Evolutionary conservation across 2,113 vertebrate species (phyloP), one percentile per base, ranked within the genome.

Genomic region (Cyprinodon variegatus): DNA sequence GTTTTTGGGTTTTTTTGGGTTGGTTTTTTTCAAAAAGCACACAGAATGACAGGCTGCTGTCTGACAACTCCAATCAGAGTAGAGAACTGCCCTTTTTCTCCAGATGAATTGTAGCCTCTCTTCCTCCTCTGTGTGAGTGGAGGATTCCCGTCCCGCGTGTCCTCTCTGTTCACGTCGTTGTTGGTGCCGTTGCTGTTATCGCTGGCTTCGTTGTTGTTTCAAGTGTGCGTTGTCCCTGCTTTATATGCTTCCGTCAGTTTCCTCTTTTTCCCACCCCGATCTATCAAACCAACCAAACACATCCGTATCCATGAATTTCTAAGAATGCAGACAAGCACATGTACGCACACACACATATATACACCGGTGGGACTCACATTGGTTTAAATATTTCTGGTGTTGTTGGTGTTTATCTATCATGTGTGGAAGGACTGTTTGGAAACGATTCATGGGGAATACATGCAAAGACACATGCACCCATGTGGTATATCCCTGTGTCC

Each of bases 401-500:
- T 72, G 76, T 84, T 88, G 86, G 81, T 81, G 87, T 86, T 86
- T 70, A 71, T 41, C 81, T 81, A 57, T 79, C 83, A 75, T 63
- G 59, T 70, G 39, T 46, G 77, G 79, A 85, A 11, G 77, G 60
- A 79, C 78, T 81, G 82, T 83, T 81, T 76, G 77, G 81, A 84
- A 80, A 76, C 60, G 7, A 86, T 75, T 79, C 43, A 64, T 40
- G 1, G 67, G 12, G 76, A 36, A 71, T 3, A 79, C 46, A 62
- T 11, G 57, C 48, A 81, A 61, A 79, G 36, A 87, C 38, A 66
- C 15, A 61, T 20, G 65, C 36, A 74, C 61, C 74, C 75, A 84
- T 89, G 77, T 80, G 22, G 77, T 90, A 83, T 89, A 76, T 81
- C 80, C 84, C 88, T 84, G 86, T 83, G 88, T 91, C 81, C 90